Evolutionary conservation across 2,113 vertebrate genomes (phyloP).

Genomic region (Osmerus mordax): DNA sequence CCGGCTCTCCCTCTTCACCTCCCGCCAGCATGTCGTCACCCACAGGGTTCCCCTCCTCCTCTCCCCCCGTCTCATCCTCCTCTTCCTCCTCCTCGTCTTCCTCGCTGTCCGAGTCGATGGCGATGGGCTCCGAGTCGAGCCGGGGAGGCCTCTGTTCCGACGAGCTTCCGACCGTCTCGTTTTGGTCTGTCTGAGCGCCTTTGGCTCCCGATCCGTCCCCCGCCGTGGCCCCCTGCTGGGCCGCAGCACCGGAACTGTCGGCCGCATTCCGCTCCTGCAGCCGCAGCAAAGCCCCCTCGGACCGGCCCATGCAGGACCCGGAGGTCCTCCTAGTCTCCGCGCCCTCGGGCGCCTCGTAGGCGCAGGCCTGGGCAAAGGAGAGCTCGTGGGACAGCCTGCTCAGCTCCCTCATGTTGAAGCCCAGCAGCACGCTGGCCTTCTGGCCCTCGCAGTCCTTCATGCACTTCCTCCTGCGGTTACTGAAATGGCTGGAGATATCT

Average conservation of each 20-base stretch:
- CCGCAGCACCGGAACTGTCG: constrained; percentile 35
- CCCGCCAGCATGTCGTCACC: constrained; percentile 29
- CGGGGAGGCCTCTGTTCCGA: constrained; percentile 56
- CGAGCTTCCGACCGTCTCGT: constrained; percentile 63
- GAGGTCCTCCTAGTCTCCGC: constrained; percentile 76
- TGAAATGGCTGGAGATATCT: constrained; percentile 91
- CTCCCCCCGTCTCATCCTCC: constrained; percentile 64
- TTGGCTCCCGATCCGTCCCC: constrained; percentile 31
- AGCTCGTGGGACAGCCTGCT: constrained; percentile 85
- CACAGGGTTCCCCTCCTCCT: constrained; percentile 55
- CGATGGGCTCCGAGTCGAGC: constrained; percentile 66
- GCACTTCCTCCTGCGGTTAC: constrained; percentile 88
- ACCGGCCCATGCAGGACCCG: constrained; percentile 72
- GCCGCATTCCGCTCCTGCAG: constrained; percentile 42
- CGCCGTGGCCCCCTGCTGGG: background rate
- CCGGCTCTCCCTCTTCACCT: constrained; percentile 38
- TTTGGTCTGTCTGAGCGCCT: constrained; percentile 55
- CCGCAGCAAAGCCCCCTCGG: constrained; percentile 57
- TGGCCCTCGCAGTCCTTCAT: constrained; percentile 84
- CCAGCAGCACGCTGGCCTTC: constrained; percentile 81
- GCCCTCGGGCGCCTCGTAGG: constrained; percentile 71
- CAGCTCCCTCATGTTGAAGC: constrained; percentile 92
- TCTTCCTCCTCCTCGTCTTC: constrained; percentile 52
- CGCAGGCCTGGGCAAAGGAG: constrained; percentile 75
- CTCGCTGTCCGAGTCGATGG: constrained; percentile 72